Percentiles rank a stretch among this genome's conserved stretches.
Evolutionary conservation across 2,113 vertebrate species (phyloP).

Genomic region (Eidolon helvum): DNA sequence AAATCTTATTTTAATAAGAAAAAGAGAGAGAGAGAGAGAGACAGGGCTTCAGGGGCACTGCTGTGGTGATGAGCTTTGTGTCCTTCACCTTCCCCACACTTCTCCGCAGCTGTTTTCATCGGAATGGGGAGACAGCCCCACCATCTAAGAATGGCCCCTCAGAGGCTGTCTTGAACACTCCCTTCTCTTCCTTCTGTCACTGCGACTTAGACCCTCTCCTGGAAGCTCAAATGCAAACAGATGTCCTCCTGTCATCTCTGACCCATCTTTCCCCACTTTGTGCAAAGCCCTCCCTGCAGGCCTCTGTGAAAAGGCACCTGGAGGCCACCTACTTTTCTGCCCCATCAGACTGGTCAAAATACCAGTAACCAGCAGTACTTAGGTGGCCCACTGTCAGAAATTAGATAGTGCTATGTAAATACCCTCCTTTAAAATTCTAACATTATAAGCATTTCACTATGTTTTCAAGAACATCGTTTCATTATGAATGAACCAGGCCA

Average conservation of each 20-base stretch:
- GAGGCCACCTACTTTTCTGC: neutral
- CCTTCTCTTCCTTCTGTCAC: neutral
- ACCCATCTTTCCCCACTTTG: neutral
- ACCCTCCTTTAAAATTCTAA: neutral
- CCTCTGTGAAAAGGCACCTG: neutral
- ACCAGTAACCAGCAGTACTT: neutral
- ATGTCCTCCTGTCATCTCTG: neutral
- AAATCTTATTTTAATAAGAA: neutral
- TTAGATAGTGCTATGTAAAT: neutral
- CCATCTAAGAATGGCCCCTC: no score
- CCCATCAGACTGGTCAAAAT: neutral
- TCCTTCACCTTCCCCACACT: neutral
- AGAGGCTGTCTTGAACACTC: neutral
- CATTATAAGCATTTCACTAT: neutral
- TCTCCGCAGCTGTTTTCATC: neutral
- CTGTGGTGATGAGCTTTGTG: neutral
- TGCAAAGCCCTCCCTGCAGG: neutral
- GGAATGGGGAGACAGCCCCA: no score
- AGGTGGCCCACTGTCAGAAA: neutral
- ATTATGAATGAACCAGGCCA: neutral
- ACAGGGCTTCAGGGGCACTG: neutral
- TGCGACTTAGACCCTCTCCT: neutral
- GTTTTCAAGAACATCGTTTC: neutral
- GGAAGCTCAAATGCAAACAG: neutral
- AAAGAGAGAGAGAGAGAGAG: accelerated